A percentile compares a stretch with the other conserved stretches of the same genome.
phyloP scores from a whole-genome alignment of 2,888 invertebrate species.

The Acanthopleura granulata region DNA sequence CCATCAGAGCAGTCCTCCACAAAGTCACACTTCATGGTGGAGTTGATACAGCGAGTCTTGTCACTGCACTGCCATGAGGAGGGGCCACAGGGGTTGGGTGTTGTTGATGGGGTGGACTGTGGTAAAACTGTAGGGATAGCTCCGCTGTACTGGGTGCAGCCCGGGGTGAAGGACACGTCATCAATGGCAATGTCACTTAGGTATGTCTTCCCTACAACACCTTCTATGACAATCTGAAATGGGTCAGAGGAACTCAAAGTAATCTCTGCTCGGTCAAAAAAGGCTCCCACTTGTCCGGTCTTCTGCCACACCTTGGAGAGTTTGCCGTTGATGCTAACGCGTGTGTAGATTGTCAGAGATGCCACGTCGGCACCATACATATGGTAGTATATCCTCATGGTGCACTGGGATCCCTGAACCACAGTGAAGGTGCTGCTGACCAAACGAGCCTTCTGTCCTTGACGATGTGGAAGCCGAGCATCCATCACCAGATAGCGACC shows the following conservation, averaged over 20 bases:
- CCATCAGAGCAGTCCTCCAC: constrained; percentile 47
- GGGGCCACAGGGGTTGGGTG: constrained; percentile 48
- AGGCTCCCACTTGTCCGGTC: constrained; percentile 36
- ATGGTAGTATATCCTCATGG: constrained; percentile 27
- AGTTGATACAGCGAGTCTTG: constrained; percentile 43
- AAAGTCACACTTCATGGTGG: constrained; percentile 49
- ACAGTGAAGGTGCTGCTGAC: constrained; percentile 32
- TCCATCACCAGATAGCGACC: constrained; percentile 60
- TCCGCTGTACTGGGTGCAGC: constrained; percentile 29
- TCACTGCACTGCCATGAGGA: constrained; percentile 48
- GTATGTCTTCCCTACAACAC: constrained; percentile 30
- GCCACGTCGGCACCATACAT: constrained; percentile 33
- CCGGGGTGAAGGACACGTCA: constrained; percentile 57
- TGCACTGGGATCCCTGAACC: constrained; percentile 26
- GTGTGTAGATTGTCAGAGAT: constrained; percentile 28
- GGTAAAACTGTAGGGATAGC: constrained; percentile 28
- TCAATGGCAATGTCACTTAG: constrained; percentile 55
- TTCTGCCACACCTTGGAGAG: constrained; percentile 40
- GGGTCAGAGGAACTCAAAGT: constrained; percentile 39
- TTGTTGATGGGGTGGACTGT: constrained; percentile 26
- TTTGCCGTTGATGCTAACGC: constrained; percentile 49
- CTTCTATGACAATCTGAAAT: constrained; percentile 61
- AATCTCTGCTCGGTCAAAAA: constrained; percentile 43
- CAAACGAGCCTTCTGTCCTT: constrained; percentile 50
- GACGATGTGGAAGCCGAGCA: constrained; percentile 41